Evolutionary conservation across 2,113 vertebrate species (phyloP).

Genomic region (Nannospalax galili): DNA sequence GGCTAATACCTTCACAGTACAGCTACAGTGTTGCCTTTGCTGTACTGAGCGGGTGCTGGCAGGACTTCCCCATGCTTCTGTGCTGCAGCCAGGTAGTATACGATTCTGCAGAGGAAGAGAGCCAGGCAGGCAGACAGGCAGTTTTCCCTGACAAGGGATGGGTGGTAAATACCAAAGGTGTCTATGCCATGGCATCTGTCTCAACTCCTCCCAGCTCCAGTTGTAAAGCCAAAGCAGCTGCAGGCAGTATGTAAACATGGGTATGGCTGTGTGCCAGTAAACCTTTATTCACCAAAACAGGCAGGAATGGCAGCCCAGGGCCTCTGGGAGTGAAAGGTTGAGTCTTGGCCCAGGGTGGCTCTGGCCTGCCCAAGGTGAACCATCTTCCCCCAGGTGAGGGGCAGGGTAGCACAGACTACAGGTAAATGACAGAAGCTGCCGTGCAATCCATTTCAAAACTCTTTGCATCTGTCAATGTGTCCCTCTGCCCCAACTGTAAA

Average conservation of each 20-base stretch:
- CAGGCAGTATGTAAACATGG: not conserved
- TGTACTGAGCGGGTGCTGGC: not conserved
- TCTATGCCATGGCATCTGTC: not conserved
- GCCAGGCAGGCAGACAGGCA: not conserved
- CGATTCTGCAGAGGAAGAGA: not conserved
- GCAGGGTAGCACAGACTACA: not conserved
- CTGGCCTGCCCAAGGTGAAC: not conserved
- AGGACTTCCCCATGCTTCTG: not conserved
- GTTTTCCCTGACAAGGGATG: not conserved
- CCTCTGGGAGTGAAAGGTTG: not conserved
- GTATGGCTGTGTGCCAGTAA: not conserved
- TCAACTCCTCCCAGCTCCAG: not conserved
- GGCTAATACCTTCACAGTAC: constrained; percentile 79
- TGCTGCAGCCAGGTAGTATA: not conserved
- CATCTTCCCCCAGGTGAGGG: not conserved
- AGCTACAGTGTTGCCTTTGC: constrained; percentile 66
- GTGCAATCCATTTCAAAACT: not conserved
- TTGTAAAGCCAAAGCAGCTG: not conserved
- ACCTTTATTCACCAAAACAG: not conserved
- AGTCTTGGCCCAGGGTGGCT: not conserved
- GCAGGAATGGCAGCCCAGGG: not conserved
- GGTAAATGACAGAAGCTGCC: not conserved
- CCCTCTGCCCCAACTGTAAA: not conserved
- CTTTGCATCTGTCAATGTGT: not conserved
- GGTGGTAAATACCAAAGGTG: not conserved